Evolutionary conservation across 2,888 invertebrate species (phyloP).

Genomic region (Eristalis intricaria): DNA sequence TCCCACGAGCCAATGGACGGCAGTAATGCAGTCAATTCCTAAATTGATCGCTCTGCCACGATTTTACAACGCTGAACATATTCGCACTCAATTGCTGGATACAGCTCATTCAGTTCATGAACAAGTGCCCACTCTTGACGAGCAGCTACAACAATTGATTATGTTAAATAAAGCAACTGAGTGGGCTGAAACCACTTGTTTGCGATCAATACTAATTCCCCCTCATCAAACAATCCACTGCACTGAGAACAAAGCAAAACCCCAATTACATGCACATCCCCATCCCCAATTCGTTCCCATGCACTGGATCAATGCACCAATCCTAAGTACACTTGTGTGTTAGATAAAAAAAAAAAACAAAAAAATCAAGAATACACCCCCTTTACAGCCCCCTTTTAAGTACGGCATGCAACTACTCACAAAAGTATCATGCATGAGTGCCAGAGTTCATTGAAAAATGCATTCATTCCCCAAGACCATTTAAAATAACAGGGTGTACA

Average conservation of each 20-base stretch:
- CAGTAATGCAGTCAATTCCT: too few species aligned
- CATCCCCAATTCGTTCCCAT: neutral
- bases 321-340: neutral
- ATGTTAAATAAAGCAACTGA: too few species aligned
- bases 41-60: too few species aligned
- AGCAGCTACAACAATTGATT: too few species aligned
- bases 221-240: neutral
- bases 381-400: neutral
- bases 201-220: neutral
- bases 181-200: neutral
- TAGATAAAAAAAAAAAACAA: neutral
- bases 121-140: too few species aligned
- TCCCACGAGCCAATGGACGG: too few species aligned
- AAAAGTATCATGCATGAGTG: neutral
- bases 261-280: conserved; percentile 11
- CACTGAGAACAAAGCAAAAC: neutral
- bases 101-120: too few species aligned
- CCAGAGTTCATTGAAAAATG: neutral
- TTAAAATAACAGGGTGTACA: neutral
- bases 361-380: neutral
- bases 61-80: too few species aligned
- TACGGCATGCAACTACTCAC: conserved; percentile 1
- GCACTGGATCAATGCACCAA: conserved; percentile 2
- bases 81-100: too few species aligned
- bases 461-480: neutral